These are phyloP conservation scores for Lagodon rhomboides DNA, from an alignment of 2,797 vertebrate genomes.

Conservation along the genomic window DNA sequence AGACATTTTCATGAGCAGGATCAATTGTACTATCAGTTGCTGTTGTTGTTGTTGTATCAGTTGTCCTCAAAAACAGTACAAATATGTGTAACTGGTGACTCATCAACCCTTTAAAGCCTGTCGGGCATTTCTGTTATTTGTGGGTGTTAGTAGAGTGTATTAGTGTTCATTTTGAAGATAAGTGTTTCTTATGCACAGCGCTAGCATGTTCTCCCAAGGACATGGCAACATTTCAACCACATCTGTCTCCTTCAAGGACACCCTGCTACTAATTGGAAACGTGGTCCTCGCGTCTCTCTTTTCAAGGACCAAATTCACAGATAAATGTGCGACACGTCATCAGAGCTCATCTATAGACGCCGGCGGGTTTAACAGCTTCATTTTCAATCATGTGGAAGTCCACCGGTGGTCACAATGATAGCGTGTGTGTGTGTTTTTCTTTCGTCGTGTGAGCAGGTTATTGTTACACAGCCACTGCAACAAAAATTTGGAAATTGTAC, in stretches of 20 bases:
- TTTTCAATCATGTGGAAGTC: conserved; percentile 2
- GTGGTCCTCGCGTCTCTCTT: background rate
- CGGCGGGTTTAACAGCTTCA: background rate
- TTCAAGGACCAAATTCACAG: conserved; percentile 2
- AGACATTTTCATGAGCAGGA: background rate
- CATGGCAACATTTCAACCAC: background rate
- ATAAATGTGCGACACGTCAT: conserved; percentile 5
- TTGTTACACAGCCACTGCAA: background rate
- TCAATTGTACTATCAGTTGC: conserved; percentile 4
- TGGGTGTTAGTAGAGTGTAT: background rate
- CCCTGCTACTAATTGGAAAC: background rate
- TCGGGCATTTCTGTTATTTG: conserved; percentile 9
- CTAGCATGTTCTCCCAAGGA: background rate
- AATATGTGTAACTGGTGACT: conserved; percentile 22
- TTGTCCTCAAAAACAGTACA: conserved; percentile 7
- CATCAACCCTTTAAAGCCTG: conserved; percentile 14
- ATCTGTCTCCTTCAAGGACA: background rate
- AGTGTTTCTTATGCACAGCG: background rate
- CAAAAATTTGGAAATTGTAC: background rate
- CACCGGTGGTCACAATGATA: background rate
- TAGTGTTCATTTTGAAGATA: background rate
- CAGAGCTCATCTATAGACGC: conserved; percentile 15
- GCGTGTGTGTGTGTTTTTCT: background rate
- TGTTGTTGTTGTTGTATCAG: background rate
- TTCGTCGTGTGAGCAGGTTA: background rate